Evolutionary conservation across 2,888 invertebrate species (phyloP), one percentile per base, ranked within the genome.

Genomic region (Argynnis bischoffii): DNA sequence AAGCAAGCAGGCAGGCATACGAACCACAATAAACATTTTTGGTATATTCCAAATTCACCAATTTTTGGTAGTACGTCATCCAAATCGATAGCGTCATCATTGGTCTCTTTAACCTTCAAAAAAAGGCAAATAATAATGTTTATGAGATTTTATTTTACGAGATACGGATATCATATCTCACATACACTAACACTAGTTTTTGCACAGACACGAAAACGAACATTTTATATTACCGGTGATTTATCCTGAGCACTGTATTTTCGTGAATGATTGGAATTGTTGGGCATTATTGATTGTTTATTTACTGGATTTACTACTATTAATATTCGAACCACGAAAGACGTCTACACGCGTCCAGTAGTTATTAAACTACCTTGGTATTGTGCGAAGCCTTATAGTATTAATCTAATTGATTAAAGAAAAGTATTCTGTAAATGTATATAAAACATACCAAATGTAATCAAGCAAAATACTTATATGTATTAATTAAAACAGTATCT

Each of bases 1-100:
- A 98, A 94, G 80, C 98, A 97, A 3, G 98, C 97, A 16, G 98
- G 97, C 71, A 98, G 90, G 79, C 98, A 97, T 69, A 98, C 96
- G 64, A 98, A 93, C 95, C 97, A 97, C 26, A 97, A 92, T 70
- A 98, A 90, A 64, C 96, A 90, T 84, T 97, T 97, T 84, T 98
- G 98, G 86, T 98, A 98, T 51, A 94, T 94, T 59, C 98, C 98
- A 83, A 98, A 98, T 85, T 98, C 98, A 2, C 98, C 98, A 70
- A 98, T 95, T 81, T 96, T 95, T 0, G 96, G 97, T 70, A 98
- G 87, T 68, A 98, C 90, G 81, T 97, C 97, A 81, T 98, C 98
- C 87, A 98, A 94, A 85, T 98, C 97, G 83, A 97, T 94, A 16
- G 93, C 89, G 57, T 87, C 88, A 56, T 83, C 81, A 64, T 79